Evolutionary conservation across 2,797 vertebrate genomes (phyloP).

Genomic region (Adrianichthys oophorus): DNA sequence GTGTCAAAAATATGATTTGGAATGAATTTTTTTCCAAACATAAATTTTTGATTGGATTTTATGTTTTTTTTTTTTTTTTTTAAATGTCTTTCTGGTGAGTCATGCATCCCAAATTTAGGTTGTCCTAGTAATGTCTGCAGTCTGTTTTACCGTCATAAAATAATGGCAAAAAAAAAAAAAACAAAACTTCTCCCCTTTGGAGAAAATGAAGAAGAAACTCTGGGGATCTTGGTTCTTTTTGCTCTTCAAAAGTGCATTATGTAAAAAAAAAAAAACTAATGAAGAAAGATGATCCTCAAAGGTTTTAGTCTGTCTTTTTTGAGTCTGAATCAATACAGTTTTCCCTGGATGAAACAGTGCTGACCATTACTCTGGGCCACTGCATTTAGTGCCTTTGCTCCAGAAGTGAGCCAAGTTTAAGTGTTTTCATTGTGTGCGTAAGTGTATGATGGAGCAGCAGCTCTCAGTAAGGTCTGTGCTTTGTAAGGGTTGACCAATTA

Average conservation of each 20-base stretch:
- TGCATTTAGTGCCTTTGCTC: slow-evolving; percentile 32
- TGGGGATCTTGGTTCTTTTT: neutral
- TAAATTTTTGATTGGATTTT: too few species aligned
- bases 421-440: slow-evolving; percentile 13
- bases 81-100: too few species aligned
- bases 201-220: too few species aligned
- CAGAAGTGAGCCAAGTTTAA: slow-evolving; percentile 4
- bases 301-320: slow-evolving; percentile 49
- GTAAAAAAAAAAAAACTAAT: slow-evolving; percentile 32
- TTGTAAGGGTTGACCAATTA: neutral
- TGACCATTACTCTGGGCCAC: slow-evolving; percentile 31
- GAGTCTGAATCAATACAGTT: slow-evolving; percentile 42
- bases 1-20: too few species aligned
- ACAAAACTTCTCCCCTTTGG: too few species aligned
- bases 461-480: slow-evolving; percentile 11
- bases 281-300: slow-evolving; percentile 25
- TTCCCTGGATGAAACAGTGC: slow-evolving; percentile 26
- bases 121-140: too few species aligned
- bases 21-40: too few species aligned
- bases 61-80: too few species aligned
- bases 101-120: too few species aligned
- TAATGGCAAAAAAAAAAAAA: too few species aligned
- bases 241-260: slow-evolving; percentile 3
- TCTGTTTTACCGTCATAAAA: too few species aligned
- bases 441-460: slow-evolving; percentile 2